Evolutionary conservation across 1,140 invertebrate species (phyloP).

Genomic region (Atta colombica): DNA sequence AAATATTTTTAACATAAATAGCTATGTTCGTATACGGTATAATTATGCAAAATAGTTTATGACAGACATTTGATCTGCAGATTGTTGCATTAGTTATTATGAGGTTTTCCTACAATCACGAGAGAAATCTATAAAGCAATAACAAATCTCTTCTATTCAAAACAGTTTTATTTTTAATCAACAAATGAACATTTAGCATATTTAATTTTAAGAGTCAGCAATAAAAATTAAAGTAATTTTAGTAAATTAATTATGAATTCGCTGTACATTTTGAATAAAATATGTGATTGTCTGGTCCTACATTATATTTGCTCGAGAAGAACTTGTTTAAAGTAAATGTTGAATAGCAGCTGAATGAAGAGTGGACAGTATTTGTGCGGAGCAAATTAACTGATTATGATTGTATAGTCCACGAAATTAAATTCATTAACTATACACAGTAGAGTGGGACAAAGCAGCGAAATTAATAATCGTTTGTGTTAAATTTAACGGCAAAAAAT

Average conservation of each 20-base stretch:
- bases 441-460: neutral
- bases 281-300: neutral
- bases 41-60: neutral
- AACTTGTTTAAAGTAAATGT: slow-evolving; percentile 42
- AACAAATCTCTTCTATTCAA: slow-evolving; percentile 54
- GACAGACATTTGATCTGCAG: slow-evolving; percentile 26
- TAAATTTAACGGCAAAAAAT: slow-evolving; percentile 26
- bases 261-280: neutral
- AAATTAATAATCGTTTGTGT: slow-evolving; percentile 21
- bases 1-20: neutral
- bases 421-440: slow-evolving; percentile 8
- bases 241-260: neutral
- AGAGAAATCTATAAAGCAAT: slow-evolving; percentile 58
- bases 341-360: neutral
- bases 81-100: slow-evolving; percentile 29
- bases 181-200: slow-evolving; percentile 6
- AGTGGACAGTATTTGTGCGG: neutral
- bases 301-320: slow-evolving; percentile 13
- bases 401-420: neutral
- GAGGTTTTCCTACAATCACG: slow-evolving; percentile 65
- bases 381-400: slow-evolving; percentile 27
- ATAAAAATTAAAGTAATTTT: slow-evolving; percentile 22
- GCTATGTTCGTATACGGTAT: neutral
- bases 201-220: neutral
- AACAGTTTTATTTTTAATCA: neutral